These are phyloP conservation scores for Sphinx pinastri DNA, from an alignment of 2,888 invertebrate genomes.

Conservation along the genomic window DNA sequence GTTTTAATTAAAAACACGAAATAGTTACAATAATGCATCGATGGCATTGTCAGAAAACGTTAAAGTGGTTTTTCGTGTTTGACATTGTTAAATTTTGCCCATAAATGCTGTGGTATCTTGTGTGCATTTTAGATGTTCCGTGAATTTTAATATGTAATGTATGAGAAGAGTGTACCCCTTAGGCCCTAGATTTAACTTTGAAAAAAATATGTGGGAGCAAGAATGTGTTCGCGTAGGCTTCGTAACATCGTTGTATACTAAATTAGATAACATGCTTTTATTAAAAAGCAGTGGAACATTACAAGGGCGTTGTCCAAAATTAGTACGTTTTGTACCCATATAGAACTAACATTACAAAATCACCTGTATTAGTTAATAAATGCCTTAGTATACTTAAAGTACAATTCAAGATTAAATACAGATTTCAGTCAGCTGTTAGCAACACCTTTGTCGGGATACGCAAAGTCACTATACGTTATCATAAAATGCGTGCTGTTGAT, in stretches of 20 bases:
- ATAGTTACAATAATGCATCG: conserved; percentile 35
- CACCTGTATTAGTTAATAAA: no score
- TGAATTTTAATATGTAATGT: background rate
- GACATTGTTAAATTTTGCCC: conserved; percentile 12
- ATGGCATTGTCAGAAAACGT: conserved; percentile 6
- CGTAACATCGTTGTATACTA: background rate
- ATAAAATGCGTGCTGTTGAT: no score
- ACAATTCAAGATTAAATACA: no score
- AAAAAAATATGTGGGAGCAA: background rate
- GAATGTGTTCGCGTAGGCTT: background rate
- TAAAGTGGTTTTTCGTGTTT: conserved; percentile 12
- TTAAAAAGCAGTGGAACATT: background rate
- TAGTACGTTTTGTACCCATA: no score
- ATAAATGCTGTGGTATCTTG: background rate
- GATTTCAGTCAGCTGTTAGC: no score
- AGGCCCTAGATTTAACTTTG: background rate
- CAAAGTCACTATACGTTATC: no score
- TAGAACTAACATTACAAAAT: no score
- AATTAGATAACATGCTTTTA: background rate
- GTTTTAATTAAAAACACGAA: conserved; percentile 50
- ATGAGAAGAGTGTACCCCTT: background rate
- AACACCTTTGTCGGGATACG: no score
- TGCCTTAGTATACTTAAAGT: no score
- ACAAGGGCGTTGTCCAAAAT: background rate
- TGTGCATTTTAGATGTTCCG: background rate